Evolutionary conservation across 2,113 vertebrate species (phyloP).

Genomic region (Polypterus bichir): DNA sequence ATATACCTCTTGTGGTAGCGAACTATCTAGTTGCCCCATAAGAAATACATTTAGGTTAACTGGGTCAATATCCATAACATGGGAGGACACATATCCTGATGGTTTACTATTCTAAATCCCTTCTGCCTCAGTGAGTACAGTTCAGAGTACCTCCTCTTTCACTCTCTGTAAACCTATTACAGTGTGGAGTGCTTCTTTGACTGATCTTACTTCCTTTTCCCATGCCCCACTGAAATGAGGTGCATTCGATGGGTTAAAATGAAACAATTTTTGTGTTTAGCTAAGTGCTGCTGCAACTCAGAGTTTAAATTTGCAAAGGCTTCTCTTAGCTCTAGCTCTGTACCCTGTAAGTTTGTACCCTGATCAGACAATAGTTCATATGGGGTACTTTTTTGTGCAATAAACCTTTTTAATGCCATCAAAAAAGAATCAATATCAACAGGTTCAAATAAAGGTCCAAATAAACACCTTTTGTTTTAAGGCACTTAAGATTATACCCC

Average conservation of each 20-base stretch:
- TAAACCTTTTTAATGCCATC: slow-evolving; percentile 3
- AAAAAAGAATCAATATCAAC: slow-evolving; percentile 3
- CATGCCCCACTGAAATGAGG: slow-evolving; percentile 14
- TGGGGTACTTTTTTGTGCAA: background rate
- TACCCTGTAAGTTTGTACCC: slow-evolving; percentile 13
- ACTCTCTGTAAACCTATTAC: slow-evolving; percentile 2
- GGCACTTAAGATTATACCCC: too few species aligned
- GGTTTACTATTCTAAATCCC: slow-evolving; percentile 10
- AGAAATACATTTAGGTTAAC: too few species aligned
- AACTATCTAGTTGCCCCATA: too few species aligned
- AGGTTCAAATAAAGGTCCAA: too few species aligned
- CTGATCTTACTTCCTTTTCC: slow-evolving; percentile 6
- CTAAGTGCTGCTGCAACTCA: background rate
- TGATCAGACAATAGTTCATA: slow-evolving; percentile 8
- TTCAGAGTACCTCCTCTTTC: slow-evolving; percentile 1
- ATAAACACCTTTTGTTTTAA: too few species aligned
- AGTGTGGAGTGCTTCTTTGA: slow-evolving; percentile 7
- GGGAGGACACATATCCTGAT: background rate
- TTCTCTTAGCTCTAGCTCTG: slow-evolving; percentile 2
- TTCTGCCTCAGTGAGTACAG: slow-evolving; percentile 2
- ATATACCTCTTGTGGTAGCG: too few species aligned
- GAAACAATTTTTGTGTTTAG: slow-evolving; percentile 6
- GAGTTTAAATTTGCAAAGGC: slow-evolving; percentile 1
- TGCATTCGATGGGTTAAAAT: slow-evolving; percentile 10
- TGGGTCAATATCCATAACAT: background rate